Base-by-base conservation (phyloP, 2,797 vertebrate species). In the Parambassis ranga region DNA sequence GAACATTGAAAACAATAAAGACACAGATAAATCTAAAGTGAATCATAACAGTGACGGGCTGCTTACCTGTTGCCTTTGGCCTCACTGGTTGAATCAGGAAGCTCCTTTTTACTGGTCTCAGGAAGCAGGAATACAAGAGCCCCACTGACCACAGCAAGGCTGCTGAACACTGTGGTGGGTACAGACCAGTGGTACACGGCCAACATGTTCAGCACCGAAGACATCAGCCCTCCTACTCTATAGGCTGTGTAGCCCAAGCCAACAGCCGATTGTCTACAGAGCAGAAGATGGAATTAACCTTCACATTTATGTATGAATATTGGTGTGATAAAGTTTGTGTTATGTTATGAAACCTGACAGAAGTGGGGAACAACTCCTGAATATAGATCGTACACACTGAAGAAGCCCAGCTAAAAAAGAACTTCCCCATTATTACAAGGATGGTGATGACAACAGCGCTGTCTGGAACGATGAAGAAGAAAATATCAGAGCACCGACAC, bases 281-380 rank as follows among this genome's bases (percentile, higher is more conserved):
- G 24, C 3, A 1, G 13, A 28, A 10, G 3, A 11, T 7, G 19
- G 10, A 28, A 33, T 8, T 31, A 5, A 37, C 3, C 10, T 48
- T 33, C 3, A 32, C 11, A 42, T 8, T 42, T 9, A 15, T 10
- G 4, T 32, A n/a, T n/a, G n/a, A n/a, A n/a, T n/a, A n/a, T n/a
- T n/a, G n/a, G n/a, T n/a, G n/a, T n/a, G n/a, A n/a, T n/a, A n/a
- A n/a, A n/a, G n/a, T n/a, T n/a, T n/a, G n/a, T n/a, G n/a, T n/a
- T n/a, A n/a, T n/a, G n/a, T n/a, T n/a, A 39, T 53, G 7, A 77
- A 81, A 96, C 94, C 93, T 90, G 84, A 93, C 4, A 0, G 92
- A 1, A 0, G 94, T 95, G 18, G 94, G 95, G 68, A 94, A 93
- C 71, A 96, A 65, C 67, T 96, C 94, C 10, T 92, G 91, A 0